Base-by-base conservation (phyloP, 2,888 invertebrate genomes). In the Lycaena phlaeas region DNA sequence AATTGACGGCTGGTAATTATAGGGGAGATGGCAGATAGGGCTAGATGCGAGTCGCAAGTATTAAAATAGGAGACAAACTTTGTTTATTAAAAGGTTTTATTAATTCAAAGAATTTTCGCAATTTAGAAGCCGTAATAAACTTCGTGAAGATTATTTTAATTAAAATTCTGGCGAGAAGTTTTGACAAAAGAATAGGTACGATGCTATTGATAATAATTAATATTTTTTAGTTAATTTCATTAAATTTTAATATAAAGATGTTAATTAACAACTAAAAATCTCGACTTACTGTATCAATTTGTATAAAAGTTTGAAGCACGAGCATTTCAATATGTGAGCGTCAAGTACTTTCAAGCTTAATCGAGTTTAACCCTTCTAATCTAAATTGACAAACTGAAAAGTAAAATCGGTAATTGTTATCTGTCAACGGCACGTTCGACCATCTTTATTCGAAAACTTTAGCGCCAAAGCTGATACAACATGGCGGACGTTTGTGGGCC, bases 1-100 rank as follows among this genome's bases (percentile, higher is more conserved):
- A 82, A 79, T 77, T 76, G 79, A 78, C 75, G 74, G 68, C 61
- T 58, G 59, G 67, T 74, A 72, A 81, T 81, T 74, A 72, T 63
- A 64, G 65, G 69, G 50, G 51, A 54, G 62, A 64, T 64, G 60
- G 52, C 45, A 56, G 55, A 57, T 48, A 54, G 53, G 63, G 62
- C 68, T 63, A 62, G 61, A 64, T 57, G 57, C n/a, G 57, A 60
- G 60, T 61, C 64, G 57, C 63, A 55, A 63, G 63, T 54, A 61
- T 63, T 55, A 50, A 56, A 53, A 54, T 41, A 40, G 27, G 30
- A 37, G 36, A 26, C 41, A 25, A 36, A 27, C 34, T 42, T 27
- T 29, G 28, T 40, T 31, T 40, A 40, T 40, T 40, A 40, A 40
- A 40, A 40, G 39, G 31, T 40, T 40, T 31, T 31, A 31, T 31